These are phyloP conservation scores for Ichneumoninae sp. DNA, from an alignment of 2,888 invertebrate species.

Conservation along the genomic window DNA sequence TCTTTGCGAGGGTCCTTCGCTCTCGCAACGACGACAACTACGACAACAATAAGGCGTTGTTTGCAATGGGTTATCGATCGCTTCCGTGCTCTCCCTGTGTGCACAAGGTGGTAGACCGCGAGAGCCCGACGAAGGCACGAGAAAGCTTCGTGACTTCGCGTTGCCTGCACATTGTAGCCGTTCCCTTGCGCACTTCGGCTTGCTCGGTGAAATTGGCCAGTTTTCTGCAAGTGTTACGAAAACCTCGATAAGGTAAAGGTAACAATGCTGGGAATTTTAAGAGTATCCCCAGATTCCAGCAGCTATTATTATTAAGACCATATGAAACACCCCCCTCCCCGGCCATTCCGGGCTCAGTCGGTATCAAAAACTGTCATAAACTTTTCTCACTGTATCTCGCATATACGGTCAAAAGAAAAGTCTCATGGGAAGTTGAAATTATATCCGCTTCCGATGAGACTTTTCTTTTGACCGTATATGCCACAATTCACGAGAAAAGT, in stretches of 20 bases:
- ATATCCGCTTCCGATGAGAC: no score
- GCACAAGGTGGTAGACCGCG: slow-evolving; percentile 64
- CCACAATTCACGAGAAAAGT: no score
- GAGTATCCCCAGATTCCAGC: no score
- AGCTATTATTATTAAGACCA: no score
- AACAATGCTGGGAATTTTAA: no score
- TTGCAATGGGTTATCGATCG: slow-evolving; percentile 78
- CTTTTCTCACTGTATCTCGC: no score
- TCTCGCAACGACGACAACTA: slow-evolving; percentile 57
- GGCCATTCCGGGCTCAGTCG: no score
- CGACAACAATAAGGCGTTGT: slow-evolving; percentile 75
- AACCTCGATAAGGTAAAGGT: neutral
- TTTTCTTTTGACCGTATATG: no score
- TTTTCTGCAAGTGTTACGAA: neutral
- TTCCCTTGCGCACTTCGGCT: neutral
- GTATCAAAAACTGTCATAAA: no score
- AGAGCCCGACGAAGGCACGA: slow-evolving; percentile 67
- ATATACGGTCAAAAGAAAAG: no score
- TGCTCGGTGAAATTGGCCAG: slow-evolving; percentile 19
- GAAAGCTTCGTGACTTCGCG: slow-evolving; percentile 73
- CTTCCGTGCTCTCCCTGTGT: slow-evolving; percentile 69
- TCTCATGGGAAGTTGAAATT: no score
- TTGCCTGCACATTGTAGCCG: neutral
- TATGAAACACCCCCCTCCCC: no score
- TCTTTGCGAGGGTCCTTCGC: neutral